phyloP scores from a whole-genome alignment of 2,797 vertebrate genomes.

The Anabacerthia variegaticeps region DNA sequence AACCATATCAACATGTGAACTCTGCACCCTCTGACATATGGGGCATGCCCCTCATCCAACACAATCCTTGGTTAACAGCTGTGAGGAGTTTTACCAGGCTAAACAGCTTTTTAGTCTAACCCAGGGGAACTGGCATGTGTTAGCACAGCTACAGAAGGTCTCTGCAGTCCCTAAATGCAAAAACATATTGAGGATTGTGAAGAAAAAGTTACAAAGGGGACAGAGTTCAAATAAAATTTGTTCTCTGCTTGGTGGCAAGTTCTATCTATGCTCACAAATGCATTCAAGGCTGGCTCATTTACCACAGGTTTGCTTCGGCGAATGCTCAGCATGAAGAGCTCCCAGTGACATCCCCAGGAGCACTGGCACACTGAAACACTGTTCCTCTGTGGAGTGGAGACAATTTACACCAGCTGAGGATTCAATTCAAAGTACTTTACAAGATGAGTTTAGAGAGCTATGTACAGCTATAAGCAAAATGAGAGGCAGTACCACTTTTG shows the following conservation, averaged over 20 bases:
- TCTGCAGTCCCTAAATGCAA: conserved; percentile 59
- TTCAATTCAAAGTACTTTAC: background rate
- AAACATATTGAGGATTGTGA: conserved; percentile 68
- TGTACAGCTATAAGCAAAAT: background rate
- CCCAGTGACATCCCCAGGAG: background rate
- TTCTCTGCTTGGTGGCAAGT: background rate
- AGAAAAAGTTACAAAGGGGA: conserved; percentile 53
- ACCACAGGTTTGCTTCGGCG: background rate
- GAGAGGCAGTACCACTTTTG: background rate
- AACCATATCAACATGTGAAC: conserved; percentile 54
- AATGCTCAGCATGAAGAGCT: background rate
- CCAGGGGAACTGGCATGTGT: conserved; percentile 49
- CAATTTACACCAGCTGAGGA: background rate
- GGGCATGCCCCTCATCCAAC: conserved; percentile 56
- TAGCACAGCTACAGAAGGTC: conserved; percentile 64
- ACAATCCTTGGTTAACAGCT: conserved; percentile 61
- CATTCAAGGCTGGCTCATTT: background rate
- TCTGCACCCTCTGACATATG: conserved; percentile 41
- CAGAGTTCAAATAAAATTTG: conserved; percentile 63
- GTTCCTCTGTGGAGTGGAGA: background rate
- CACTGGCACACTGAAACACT: background rate
- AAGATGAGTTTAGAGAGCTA: background rate
- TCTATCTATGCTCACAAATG: background rate
- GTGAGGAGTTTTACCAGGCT: conserved; percentile 58
- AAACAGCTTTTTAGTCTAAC: conserved; percentile 63